Evolutionary conservation across 1,140 invertebrate species (phyloP), one percentile per base, ranked within the genome.

Genomic region (Aphidius gifuensis): DNA sequence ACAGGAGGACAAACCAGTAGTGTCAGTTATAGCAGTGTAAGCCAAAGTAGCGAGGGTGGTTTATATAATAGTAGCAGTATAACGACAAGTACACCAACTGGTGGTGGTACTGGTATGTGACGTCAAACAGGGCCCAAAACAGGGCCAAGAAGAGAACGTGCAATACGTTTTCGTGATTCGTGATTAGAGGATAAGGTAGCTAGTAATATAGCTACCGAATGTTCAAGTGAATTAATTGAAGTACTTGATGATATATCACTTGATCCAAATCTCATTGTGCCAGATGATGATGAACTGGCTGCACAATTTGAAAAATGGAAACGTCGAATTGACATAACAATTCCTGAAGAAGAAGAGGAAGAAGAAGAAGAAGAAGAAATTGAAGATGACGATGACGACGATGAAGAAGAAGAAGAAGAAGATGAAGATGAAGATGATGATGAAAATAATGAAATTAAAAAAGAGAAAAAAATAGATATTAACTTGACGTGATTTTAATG

Each of bases 1-100:
- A 57, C 70, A 9, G 70, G 74, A 23, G 74, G 70, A 5, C 72
- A 76, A 54, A 71, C 74, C 6, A 79, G 76, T 61, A 77, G 72
- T 51, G 76, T 78, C 23, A 79, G 76, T 55, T 79, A 79, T 65
- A 78, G 77, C 45, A 79, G 77, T 62, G 77, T 79, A 9, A 77
- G 75, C 56, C 76, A 79, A 40, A 78, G 75, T 66, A 79, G 76
- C 64, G 76, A 79, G 16, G 71, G 72, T 3, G 76, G 75, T 21
- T 62, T 68, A 32, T 77, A 71, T 54, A 57, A 65, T 61, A 44
- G 65, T 55, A 71, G 66, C 50, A 39, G 46, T 6, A 57, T 54
- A 9, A 53, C 55, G 32, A 44, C 54, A 8, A 70, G 55, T 53
- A 62, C 63, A 45, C 62, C 69, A 5, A 66, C 72, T 1, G 68